Evolutionary conservation across 2,797 vertebrate genomes (phyloP).

Genomic region (Lepus oiostolus): DNA sequence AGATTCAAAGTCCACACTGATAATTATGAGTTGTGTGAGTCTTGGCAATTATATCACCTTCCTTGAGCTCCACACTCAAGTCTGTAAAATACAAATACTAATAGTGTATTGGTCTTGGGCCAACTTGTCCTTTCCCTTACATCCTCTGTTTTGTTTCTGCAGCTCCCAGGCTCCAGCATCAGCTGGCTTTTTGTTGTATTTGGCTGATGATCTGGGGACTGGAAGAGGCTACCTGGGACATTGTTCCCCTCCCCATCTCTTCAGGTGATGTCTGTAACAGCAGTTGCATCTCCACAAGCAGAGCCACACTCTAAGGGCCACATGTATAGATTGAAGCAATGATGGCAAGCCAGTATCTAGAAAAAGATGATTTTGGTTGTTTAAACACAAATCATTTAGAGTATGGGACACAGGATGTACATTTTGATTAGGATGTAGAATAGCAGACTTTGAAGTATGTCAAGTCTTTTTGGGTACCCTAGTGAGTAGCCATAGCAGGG

Average conservation of each 20-base stretch:
- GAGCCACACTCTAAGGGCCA: not conserved
- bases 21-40: not conserved
- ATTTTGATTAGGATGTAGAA: constrained; percentile 51
- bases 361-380: constrained; percentile 51
- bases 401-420: not conserved
- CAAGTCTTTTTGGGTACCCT: not conserved
- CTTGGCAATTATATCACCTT: not conserved
- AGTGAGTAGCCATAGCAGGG: not conserved
- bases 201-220: not conserved
- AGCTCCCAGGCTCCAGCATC: not conserved
- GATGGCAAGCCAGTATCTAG: not conserved
- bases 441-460: constrained; percentile 10
- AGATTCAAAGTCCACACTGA: not conserved
- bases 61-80: not conserved
- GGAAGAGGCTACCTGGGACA: not conserved
- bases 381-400: not conserved
- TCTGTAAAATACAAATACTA: not conserved
- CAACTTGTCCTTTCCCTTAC: not conserved
- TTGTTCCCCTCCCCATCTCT: not conserved
- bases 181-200: not conserved
- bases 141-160: not conserved
- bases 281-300: not conserved
- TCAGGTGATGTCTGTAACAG: not conserved
- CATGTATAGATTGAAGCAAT: not conserved
- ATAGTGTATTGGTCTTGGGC: not conserved